Percentiles rank a stretch among this genome's conserved stretches.
These are phyloP conservation scores for Scaptodrosophila lebanonensis DNA, from an alignment of 1,140 invertebrate genomes.

Conservation along the genomic window DNA sequence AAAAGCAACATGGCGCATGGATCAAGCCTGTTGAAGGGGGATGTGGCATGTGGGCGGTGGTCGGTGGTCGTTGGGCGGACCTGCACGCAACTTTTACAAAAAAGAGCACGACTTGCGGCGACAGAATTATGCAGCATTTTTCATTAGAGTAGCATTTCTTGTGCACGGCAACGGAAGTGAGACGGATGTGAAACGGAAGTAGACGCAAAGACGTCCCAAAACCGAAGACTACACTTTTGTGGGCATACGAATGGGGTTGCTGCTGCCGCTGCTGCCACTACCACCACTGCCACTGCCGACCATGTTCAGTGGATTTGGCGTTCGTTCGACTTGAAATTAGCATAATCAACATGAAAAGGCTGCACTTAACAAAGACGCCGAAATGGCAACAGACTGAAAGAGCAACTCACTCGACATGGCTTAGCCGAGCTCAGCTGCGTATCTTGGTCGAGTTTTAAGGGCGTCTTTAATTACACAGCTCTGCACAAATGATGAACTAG, in stretches of 20 bases:
- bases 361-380: slow-evolving; percentile 20
- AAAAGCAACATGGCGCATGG: slow-evolving; percentile 18
- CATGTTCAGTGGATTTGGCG: slow-evolving; percentile 58
- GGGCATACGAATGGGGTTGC: slow-evolving; percentile 25
- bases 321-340: slow-evolving; percentile 62
- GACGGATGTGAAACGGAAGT: slow-evolving; percentile 48
- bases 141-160: slow-evolving; percentile 52
- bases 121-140: slow-evolving; percentile 62
- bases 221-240: slow-evolving; percentile 48
- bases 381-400: neutral
- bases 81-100: neutral
- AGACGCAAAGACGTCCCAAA: slow-evolving; percentile 1
- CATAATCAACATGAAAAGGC: slow-evolving; percentile 73
- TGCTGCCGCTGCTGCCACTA: neutral
- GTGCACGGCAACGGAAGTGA: slow-evolving; percentile 38
- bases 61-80: no score
- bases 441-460: slow-evolving; percentile 48
- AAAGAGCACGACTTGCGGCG: neutral
- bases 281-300: slow-evolving; percentile 2
- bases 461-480: slow-evolving; percentile 66
- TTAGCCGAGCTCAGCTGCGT: slow-evolving; percentile 17
- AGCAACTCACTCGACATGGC: slow-evolving; percentile 40
- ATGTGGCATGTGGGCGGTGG: no score
- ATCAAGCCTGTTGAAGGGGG: no score
- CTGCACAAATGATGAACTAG: slow-evolving; percentile 65